These are phyloP conservation scores for Orchestia grillus DNA, from an alignment of 1,140 invertebrate species.

Conservation along the genomic window DNA sequence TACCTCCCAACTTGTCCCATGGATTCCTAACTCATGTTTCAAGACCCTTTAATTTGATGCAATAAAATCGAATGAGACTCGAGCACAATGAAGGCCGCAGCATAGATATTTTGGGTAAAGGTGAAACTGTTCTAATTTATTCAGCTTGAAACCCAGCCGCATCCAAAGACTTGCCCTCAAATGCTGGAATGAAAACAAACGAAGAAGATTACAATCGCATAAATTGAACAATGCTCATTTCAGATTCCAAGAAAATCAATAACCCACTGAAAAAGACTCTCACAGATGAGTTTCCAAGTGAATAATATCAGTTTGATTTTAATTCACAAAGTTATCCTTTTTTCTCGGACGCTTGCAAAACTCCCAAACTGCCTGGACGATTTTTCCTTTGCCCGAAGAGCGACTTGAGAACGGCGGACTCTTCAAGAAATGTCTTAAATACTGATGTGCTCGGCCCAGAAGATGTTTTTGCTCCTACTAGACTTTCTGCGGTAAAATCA, in stretches of 20 bases:
- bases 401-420: background rate
- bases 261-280: background rate
- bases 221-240: background rate
- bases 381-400: background rate
- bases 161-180: background rate
- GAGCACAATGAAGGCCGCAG: background rate
- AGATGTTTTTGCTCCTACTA: background rate
- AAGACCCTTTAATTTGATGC: background rate
- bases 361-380: background rate
- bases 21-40: background rate
- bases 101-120: background rate
- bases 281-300: background rate
- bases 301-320: background rate
- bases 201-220: background rate
- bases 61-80: background rate
- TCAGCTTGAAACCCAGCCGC: background rate
- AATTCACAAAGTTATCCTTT: background rate
- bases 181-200: background rate
- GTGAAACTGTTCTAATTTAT: background rate
- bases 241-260: background rate
- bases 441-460: background rate
- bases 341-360: background rate
- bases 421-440: background rate
- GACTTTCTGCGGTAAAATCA: background rate
- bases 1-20: background rate